These are phyloP conservation scores for Coreius guichenoti DNA, from an alignment of 2,797 vertebrate species.

Conservation along the genomic window DNA sequence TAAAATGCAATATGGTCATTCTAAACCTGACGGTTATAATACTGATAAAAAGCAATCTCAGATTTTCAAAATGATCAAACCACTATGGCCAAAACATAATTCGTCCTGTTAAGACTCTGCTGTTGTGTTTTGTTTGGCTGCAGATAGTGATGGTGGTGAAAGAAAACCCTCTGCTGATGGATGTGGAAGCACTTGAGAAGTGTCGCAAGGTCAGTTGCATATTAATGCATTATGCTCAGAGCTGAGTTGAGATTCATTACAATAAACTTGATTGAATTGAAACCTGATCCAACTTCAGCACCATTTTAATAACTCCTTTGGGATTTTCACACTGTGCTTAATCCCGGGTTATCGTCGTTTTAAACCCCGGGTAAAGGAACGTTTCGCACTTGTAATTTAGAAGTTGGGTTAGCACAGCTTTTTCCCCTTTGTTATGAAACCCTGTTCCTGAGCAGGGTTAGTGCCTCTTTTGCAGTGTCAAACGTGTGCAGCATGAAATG, in stretches of 20 bases:
- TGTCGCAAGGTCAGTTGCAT: constrained; percentile 73
- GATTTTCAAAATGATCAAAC: neutral
- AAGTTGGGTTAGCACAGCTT: neutral
- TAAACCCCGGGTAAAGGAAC: no score
- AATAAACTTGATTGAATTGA: neutral
- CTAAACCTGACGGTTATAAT: neutral
- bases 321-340: neutral
- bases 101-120: neutral
- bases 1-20: neutral
- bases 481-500: neutral
- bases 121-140: constrained; percentile 2
- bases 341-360: neutral
- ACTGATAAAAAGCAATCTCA: neutral
- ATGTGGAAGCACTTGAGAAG: constrained; percentile 87
- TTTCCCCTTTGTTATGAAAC: neutral
- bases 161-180: constrained; percentile 90
- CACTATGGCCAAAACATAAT: neutral
- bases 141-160: constrained; percentile 92
- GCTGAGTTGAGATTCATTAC: neutral
- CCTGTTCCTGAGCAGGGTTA: neutral
- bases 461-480: neutral
- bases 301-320: neutral
- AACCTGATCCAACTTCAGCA: neutral
- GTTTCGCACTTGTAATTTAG: neutral
- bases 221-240: neutral